Percentiles rank a stretch among this genome's conserved stretches.
Evolutionary conservation across 2,888 invertebrate species (phyloP).

Genomic region (Rhingia campestris): DNA sequence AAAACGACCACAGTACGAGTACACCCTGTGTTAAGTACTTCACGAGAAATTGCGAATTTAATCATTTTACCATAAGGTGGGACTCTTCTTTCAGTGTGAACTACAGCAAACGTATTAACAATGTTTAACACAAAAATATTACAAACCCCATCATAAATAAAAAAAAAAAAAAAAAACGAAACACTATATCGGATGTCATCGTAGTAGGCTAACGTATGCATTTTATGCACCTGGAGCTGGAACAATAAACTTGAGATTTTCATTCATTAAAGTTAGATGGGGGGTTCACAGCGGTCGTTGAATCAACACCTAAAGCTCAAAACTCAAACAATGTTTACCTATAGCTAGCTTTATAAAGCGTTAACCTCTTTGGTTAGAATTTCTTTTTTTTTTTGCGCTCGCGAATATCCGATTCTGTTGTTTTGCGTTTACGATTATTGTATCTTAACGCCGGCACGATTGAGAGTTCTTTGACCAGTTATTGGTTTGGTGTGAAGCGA

Average conservation of each 20-base stretch:
- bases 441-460: conserved; percentile 26
- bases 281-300: conserved; percentile 17
- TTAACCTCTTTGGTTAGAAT: conserved; percentile 48
- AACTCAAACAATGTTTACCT: conserved; percentile 28
- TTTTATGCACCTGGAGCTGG: conserved; percentile 58
- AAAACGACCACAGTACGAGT: conserved; percentile 4
- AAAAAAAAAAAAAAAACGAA: background rate
- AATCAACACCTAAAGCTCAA: background rate
- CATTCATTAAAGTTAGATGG: conserved; percentile 50
- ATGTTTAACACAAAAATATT: conserved; percentile 27
- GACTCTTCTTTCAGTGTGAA: conserved; percentile 36
- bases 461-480: conserved; percentile 30
- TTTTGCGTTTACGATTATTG: background rate
- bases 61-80: conserved; percentile 16
- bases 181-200: conserved; percentile 39
- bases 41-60: conserved; percentile 45
- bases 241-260: conserved; percentile 49
- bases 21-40: conserved; percentile 1
- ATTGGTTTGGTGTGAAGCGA: background rate
- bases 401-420: background rate
- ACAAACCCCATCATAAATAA: background rate
- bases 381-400: background rate
- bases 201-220: conserved; percentile 45
- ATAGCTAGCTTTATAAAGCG: conserved; percentile 17
- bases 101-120: conserved; percentile 33